Conservation (phyloP, 1,140 invertebrate genomes). For the Drosophila paulistorum region DNA sequence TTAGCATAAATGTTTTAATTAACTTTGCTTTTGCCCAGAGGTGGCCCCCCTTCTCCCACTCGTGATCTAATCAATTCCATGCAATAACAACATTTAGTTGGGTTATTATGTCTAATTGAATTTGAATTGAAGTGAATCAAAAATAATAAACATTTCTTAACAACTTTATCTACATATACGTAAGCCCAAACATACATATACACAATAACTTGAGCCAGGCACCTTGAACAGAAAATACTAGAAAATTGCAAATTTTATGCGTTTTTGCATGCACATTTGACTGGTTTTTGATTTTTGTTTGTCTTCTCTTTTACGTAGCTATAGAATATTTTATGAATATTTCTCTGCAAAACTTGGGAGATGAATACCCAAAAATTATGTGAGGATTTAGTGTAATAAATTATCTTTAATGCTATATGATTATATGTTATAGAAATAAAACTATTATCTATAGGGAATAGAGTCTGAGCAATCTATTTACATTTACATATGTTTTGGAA, state of each 20-base stretch:
- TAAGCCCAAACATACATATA: background rate
- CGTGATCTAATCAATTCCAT: constrained; percentile 55
- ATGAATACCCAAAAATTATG: too few relatives aligned
- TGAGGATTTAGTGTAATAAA: too few relatives aligned
- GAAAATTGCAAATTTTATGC: constrained; percentile 56
- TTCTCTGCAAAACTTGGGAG: too few relatives aligned
- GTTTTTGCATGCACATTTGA: background rate
- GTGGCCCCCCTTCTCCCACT: constrained; percentile 10
- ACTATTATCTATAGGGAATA: too few relatives aligned
- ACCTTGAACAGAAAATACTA: constrained; percentile 58
- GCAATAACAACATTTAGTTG: constrained; percentile 39
- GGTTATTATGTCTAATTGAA: constrained; percentile 67
- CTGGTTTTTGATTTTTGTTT: background rate
- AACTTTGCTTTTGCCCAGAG: constrained; percentile 25
- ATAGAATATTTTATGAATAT: too few relatives aligned
- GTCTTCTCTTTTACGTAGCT: background rate
- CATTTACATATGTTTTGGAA: too few relatives aligned
- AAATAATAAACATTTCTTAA: constrained; percentile 59
- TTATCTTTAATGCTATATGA: too few relatives aligned
- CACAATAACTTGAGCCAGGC: constrained; percentile 50
- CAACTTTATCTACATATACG: constrained; percentile 52
- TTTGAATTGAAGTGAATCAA: constrained; percentile 59
- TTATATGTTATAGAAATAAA: too few relatives aligned
- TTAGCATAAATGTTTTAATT: constrained; percentile 79
- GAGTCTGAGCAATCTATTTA: too few relatives aligned